A percentile compares a stretch with the other conserved stretches of the same genome.
phyloP scores from a whole-genome alignment of 2,888 invertebrate genomes.

The Drosophila acutilabella region DNA sequence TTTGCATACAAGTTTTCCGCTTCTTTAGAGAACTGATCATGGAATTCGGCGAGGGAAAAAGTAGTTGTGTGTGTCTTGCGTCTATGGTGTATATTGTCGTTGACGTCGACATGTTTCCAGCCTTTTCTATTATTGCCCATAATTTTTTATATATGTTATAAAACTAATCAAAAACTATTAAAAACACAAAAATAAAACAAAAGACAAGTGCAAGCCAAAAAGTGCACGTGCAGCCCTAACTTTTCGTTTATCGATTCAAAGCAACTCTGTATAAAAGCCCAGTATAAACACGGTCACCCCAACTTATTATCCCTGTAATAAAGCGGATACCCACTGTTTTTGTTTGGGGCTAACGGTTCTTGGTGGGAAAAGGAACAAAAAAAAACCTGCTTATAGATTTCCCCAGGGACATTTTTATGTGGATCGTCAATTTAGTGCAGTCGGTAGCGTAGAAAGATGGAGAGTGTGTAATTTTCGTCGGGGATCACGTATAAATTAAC shows the following conservation, averaged over 20 bases:
- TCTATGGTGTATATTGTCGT: background rate
- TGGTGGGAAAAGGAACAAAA: too few relatives aligned
- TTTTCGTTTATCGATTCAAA: background rate
- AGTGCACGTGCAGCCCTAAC: conserved; percentile 21
- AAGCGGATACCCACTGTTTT: too few relatives aligned
- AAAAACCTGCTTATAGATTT: too few relatives aligned
- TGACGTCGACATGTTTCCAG: background rate
- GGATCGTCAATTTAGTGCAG: too few relatives aligned
- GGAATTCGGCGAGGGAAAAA: conserved; percentile 15
- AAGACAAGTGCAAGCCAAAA: background rate
- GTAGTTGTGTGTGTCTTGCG: conserved; percentile 7
- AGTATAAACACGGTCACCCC: too few relatives aligned
- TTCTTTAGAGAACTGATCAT: background rate
- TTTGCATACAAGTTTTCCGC: background rate
- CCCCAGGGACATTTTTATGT: too few relatives aligned
- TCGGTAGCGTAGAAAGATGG: too few relatives aligned
- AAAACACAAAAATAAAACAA: background rate
- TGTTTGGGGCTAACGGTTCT: too few relatives aligned
- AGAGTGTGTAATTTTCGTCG: too few relatives aligned
- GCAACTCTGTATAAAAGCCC: too few relatives aligned
- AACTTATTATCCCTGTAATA: too few relatives aligned
- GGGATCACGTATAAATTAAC: background rate
- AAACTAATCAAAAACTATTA: background rate
- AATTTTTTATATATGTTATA: conserved; percentile 28
- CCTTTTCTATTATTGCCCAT: background rate